Evolutionary conservation across 2,797 vertebrate genomes (phyloP), one percentile per base, ranked within the genome.

Genomic region (Lutjanus argentimaculatus): DNA sequence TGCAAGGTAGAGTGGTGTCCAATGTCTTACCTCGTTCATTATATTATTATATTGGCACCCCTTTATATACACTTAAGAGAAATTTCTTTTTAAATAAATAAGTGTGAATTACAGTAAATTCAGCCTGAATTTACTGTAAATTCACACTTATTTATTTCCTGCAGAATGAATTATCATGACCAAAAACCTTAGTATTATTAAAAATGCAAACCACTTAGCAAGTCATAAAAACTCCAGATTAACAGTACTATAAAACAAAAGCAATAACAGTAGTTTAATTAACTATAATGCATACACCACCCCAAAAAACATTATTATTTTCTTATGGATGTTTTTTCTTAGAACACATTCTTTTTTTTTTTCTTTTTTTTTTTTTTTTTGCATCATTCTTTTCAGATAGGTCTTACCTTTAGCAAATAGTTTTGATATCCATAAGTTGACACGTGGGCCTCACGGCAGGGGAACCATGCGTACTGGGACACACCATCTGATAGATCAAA

Each of bases 391-490:
- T 55, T 43, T 67, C 12, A 55, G 22, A 51, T 3, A 48, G 15
- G 40, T 69, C 94, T 93, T 95, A 99, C 98, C 97, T 97, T 97
- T 25, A 99, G 93, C 97, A 97, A 98, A 85, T 97, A 99, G 48
- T 73, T 95, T 2, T 61, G 93, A 92, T 92, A 93, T 85, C 95
- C 92, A 88, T 85, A 96, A 67, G 91, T 89, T 4, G 88, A 42
- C 22, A 86, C 93, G 40, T 91, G 93, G 25, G 93, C 92, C 59
- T 96, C 94, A 0, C 94, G 96, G 83, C 98, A 99, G 13, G 98
- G 98, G 51, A 99, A 98, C 98, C 98, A 99, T 21, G 98, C 98
- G 0, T 99, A 97, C 88, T 98, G 98, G 46, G 98, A 97, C 79
- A 99, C 95, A 1, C 96, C 97, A 48, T 98, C 97, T 0, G 95